Conservation (phyloP, 2,888 invertebrate genomes). For the Sussaba pulchella region DNA sequence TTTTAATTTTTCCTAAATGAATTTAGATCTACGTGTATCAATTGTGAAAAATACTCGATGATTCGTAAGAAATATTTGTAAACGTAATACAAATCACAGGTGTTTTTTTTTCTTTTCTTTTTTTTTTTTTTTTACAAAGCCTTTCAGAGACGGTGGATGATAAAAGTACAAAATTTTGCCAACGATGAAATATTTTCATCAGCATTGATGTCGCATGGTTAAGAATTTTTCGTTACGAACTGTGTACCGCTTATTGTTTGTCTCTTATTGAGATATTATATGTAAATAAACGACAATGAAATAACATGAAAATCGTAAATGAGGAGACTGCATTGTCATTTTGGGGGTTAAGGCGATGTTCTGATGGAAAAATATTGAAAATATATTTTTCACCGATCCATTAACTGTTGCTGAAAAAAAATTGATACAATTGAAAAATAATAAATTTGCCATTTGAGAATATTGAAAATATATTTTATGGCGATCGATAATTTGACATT, state of each 20-base stretch:
- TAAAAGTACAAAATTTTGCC: constrained; percentile 52
- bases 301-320: constrained; percentile 6
- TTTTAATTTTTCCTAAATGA: constrained; percentile 19
- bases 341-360: too few species aligned
- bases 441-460: too few species aligned
- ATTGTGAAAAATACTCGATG: constrained; percentile 6
- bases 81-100: too few species aligned
- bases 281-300: constrained; percentile 43
- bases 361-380: not conserved
- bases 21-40: constrained; percentile 19
- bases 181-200: constrained; percentile 38
- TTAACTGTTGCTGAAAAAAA: too few species aligned
- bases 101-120: constrained; percentile 11
- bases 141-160: constrained; percentile 38
- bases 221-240: constrained; percentile 19
- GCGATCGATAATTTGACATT: too few species aligned
- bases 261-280: constrained; percentile 15
- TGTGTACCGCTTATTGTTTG: constrained; percentile 36
- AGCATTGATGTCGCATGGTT: constrained; percentile 29
- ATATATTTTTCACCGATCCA: too few species aligned
- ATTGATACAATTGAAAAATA: too few species aligned
- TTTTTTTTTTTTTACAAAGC: constrained; percentile 32
- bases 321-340: not conserved
- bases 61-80: constrained; percentile 30
- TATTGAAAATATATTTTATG: too few species aligned